Evolutionary conservation across 2,797 vertebrate genomes (phyloP).

Genomic region (Pipistrellus kuhlii): DNA sequence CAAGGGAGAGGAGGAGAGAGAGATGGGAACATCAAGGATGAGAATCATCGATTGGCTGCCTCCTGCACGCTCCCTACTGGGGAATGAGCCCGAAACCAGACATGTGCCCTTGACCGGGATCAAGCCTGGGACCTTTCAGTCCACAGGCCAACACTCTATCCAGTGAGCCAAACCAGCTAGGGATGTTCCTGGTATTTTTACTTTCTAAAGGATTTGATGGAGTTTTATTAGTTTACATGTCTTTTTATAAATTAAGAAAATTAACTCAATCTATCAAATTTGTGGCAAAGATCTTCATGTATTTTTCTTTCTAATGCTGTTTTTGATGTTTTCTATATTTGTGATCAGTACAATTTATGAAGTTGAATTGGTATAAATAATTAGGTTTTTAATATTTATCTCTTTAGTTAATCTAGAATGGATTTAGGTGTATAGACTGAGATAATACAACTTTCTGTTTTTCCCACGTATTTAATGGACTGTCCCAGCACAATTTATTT

Average conservation of each 20-base stretch:
- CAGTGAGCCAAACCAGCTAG: no score
- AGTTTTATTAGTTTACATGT: neutral
- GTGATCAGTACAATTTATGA: neutral
- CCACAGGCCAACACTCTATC: no score
- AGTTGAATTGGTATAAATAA: neutral
- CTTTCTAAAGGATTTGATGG: neutral
- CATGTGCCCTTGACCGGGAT: no score
- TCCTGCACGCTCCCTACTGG: no score
- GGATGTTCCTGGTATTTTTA: neutral
- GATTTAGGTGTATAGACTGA: neutral
- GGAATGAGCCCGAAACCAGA: no score
- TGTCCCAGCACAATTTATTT: neutral
- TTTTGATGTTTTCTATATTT: neutral
- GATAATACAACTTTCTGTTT: neutral
- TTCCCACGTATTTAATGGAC: neutral
- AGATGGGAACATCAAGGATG: no score
- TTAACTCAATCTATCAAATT: neutral
- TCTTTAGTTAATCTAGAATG: constrained; percentile 13
- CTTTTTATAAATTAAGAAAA: constrained; percentile 14
- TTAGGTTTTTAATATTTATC: neutral
- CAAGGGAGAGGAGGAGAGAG: no score
- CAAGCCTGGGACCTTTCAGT: no score
- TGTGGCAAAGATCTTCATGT: neutral
- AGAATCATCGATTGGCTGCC: no score
- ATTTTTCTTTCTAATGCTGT: constrained; percentile 18